phyloP scores from a whole-genome alignment of 2,888 invertebrate genomes.

The Trachelus troglodyta region DNA sequence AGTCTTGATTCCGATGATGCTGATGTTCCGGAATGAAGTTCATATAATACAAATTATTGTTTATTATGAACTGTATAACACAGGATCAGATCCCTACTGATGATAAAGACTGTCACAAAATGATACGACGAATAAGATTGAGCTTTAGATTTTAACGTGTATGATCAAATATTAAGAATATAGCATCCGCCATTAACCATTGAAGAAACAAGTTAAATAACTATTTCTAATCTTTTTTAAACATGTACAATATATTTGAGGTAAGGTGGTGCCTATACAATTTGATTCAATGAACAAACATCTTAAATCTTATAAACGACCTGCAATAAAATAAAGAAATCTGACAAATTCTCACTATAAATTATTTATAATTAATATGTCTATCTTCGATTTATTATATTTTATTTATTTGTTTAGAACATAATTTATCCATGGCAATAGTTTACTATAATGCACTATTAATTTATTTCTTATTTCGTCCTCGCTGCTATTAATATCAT shows the following conservation, averaged over 20 bases:
- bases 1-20: constrained; percentile 54
- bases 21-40: constrained; percentile 11
- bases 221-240: not conserved
- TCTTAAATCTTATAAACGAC: too few species aligned
- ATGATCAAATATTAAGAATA: not conserved
- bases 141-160: not conserved
- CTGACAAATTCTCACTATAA: not conserved
- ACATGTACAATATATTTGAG: not conserved
- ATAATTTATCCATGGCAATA: constrained; percentile 57
- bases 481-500: constrained; percentile 15
- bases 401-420: constrained; percentile 43
- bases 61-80: not conserved
- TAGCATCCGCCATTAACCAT: not conserved
- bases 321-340: not conserved
- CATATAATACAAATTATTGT: not conserved
- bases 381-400: not conserved
- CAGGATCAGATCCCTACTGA: not conserved
- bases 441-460: constrained; percentile 57
- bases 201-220: not conserved
- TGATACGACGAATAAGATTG: not conserved
- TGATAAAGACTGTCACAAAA: not conserved
- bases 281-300: not conserved
- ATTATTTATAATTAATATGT: not conserved
- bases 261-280: not conserved
- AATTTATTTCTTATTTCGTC: constrained; percentile 44